Percentiles rank a stretch among this genome's conserved stretches.
These are phyloP conservation scores for Hystrix cristata DNA, from an alignment of 2,113 vertebrate genomes.

Conservation along the genomic window DNA sequence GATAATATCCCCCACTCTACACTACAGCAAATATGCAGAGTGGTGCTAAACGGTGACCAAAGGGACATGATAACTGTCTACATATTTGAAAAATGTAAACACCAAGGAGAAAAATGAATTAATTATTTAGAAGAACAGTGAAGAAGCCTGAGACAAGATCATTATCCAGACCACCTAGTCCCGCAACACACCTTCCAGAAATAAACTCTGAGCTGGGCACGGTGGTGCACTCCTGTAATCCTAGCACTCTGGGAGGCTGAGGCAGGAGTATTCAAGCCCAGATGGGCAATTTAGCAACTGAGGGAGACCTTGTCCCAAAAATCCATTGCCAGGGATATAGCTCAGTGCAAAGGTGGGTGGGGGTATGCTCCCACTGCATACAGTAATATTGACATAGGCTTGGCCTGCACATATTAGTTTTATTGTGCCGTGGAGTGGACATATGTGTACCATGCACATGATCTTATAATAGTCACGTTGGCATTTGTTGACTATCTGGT, in stretches of 20 bases:
- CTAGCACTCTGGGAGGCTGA: not conserved
- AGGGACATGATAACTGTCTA: conserved; percentile 22
- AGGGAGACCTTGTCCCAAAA: too few species aligned
- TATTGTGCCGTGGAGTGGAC: accelerated
- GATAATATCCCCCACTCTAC: not conserved
- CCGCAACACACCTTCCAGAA: not conserved
- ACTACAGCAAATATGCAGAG: not conserved
- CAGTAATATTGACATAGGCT: not conserved
- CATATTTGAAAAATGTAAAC: conserved; percentile 69
- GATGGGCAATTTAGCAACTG: too few species aligned
- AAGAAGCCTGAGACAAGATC: not conserved
- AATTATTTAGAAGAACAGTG: conserved; percentile 44
- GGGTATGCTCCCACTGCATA: not conserved
- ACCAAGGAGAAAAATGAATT: conserved; percentile 37
- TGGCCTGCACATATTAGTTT: not conserved
- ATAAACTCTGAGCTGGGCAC: not conserved
- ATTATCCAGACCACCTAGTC: not conserved
- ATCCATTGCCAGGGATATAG: too few species aligned
- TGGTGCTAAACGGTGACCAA: conserved; percentile 16
- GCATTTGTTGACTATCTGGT: not conserved
- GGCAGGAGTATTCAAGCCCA: not conserved
- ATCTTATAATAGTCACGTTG: not conserved
- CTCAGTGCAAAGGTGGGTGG: not conserved
- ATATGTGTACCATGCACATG: accelerated
- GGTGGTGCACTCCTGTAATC: not conserved